Base-by-base conservation (phyloP, 2,888 invertebrate species). In the Alentia gelatinosa region DNA sequence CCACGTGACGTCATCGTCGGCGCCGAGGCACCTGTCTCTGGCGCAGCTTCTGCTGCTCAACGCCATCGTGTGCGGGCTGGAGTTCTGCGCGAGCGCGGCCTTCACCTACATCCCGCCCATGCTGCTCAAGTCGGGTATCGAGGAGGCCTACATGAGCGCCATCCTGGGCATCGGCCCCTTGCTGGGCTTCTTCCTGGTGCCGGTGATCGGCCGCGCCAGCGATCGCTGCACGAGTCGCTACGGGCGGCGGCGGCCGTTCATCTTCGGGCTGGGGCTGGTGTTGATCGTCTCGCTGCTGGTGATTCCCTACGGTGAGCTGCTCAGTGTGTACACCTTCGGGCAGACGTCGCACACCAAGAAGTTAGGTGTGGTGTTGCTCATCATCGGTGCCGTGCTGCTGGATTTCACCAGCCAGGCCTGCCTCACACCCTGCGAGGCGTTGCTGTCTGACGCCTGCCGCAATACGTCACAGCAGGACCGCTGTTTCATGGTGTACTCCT, bases 381-480 rank as follows among this genome's bases (percentile, higher is more conserved):
- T 95, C 0, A 30, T 99, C 4, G 99, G 99, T 9, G 98, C 99
- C 0, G 98, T 99, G 39, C 96, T 99, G 63, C 96, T 99, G 92
- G 99, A 99, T 96, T 99, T 99, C 95, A 98, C 99, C 94, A 98
- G 99, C 0, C 99, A 99, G 95, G 98, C 98, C 40, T 99, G 99
- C 94, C 98, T 99, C 96, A 99, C 98, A 95, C 99, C 99, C 0
- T 97, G 99, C 0, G 97, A 99, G 93, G 98, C 99, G 75, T 98
- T 98, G 96, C 97, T 99, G 0, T 97, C 99, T 37, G 99, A 99
- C 95, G 98, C 99, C 89, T 98, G 98, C 91, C 89, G 98, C 93
- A 98, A 94, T n/a, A 94, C 98, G 96, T 98, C 98, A 96, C 99
- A 99, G 95, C 98, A 99, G 95, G 98, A 98, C 0, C 97, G 97